Base-by-base conservation (phyloP, 1,140 invertebrate genomes). In the Drosophila ficusphila region DNA sequence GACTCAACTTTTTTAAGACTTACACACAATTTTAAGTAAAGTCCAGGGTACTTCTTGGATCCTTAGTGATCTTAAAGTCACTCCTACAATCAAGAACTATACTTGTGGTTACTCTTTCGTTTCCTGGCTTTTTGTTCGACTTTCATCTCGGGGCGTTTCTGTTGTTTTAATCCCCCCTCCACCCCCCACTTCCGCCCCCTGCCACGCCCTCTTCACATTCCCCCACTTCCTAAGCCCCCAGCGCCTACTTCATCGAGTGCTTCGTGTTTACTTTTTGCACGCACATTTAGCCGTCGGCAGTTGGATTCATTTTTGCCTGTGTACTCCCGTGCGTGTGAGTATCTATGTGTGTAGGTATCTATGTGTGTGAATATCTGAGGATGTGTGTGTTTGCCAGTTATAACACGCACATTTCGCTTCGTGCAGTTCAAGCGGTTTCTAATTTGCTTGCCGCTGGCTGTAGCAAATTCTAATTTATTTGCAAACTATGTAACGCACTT, bases 381-480 rank as follows among this genome's bases (percentile, higher is more conserved):
- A 23, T 53, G 41, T 69, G 46, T 73, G 46, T 61, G 44, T 33
- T 42, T 52, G 49, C 36, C 60, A 83, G 73, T 78, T 78, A 61
- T 71, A 75, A 58, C 79, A 83, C 79, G 70, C 75, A 83, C 79
- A 85, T 85, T 67, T 61, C 36, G 39, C 31, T 36, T 64, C 61
- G 56, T 69, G 70, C 49, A 69, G 53, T 76, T 79, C 64, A 79
- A 85, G 75, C 76, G 65, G 75, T 83, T 83, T 85, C 79, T 85
- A 79, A 85, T 83, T 85, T 85, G 79, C 71, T 64, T 65, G 74
- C 79, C 79, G 65, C 61, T 76, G 79, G 79, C 74, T 78, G 69
- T 76, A 51, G 79, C 79, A 83, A 83, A 83, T 83, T 83, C 79
- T 85, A 83, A 83, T 83, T 83, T 83, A 83, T 83, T 78, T 75